phyloP scores from a whole-genome alignment of 2,888 invertebrate genomes.

The Aphelenchoides bicaudatus region DNA sequence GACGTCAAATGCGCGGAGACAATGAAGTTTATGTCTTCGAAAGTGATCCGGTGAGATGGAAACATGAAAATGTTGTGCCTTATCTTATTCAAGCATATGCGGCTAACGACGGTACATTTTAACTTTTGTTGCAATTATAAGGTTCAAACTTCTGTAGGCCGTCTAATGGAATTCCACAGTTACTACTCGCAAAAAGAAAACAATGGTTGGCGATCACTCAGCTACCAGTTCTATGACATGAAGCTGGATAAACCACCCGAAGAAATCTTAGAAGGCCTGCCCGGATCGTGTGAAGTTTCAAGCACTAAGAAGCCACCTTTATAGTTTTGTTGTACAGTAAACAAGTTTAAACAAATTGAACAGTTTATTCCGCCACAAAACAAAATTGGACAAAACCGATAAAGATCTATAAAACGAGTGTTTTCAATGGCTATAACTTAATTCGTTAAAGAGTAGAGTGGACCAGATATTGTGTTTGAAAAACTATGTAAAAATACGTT shows the following conservation, averaged over 20 bases:
- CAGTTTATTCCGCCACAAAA: too few relatives aligned
- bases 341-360: too few relatives aligned
- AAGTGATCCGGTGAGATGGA: conserved; percentile 17
- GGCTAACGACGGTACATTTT: conserved; percentile 17
- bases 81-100: conserved; percentile 25
- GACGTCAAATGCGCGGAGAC: conserved; percentile 20
- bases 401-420: too few relatives aligned
- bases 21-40: conserved; percentile 25
- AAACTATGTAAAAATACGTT: too few relatives aligned
- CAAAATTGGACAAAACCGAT: too few relatives aligned
- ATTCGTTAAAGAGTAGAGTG: too few relatives aligned
- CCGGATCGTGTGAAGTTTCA: conserved; percentile 4
- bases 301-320: too few relatives aligned
- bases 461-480: too few relatives aligned
- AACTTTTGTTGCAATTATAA: not conserved
- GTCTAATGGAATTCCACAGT: conserved; percentile 21
- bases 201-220: conserved; percentile 8
- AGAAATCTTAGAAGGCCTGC: not conserved
- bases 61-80: conserved; percentile 11
- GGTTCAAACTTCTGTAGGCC: conserved; percentile 7
- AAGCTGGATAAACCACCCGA: conserved; percentile 6
- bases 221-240: conserved; percentile 8
- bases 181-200: conserved; percentile 18
- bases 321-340: too few relatives aligned
- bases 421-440: too few relatives aligned